phyloP scores from a whole-genome alignment of 2,888 invertebrate species.

The Amitus sp. region DNA sequence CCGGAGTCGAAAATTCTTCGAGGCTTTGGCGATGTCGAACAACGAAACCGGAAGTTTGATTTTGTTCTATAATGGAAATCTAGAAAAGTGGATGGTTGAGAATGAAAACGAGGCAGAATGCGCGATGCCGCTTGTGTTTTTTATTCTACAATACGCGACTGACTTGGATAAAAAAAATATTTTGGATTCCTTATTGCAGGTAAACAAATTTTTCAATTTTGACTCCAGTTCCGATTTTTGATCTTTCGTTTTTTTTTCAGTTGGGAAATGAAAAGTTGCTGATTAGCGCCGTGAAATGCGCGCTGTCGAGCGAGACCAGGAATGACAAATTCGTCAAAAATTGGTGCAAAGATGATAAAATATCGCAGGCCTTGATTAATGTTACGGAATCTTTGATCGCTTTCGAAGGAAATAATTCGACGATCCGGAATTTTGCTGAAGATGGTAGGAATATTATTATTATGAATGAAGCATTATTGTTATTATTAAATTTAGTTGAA shows the following conservation, averaged over 20 bases:
- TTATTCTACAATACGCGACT: slow-evolving; percentile 69
- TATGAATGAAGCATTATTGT: not conserved
- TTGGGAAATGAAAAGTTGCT: slow-evolving; percentile 45
- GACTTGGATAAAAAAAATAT: slow-evolving; percentile 68
- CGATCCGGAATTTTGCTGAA: slow-evolving; percentile 51
- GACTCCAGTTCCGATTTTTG: not conserved
- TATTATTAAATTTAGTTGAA: not conserved
- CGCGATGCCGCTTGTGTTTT: slow-evolving; percentile 73
- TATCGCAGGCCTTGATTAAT: slow-evolving; percentile 64
- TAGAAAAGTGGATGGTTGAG: slow-evolving; percentile 68
- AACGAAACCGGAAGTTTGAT: slow-evolving; percentile 52
- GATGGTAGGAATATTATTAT: slow-evolving; percentile 50
- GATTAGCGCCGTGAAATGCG: slow-evolving; percentile 48
- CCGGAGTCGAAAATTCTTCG: slow-evolving; percentile 68
- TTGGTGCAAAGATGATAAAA: slow-evolving; percentile 66
- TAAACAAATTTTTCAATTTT: slow-evolving; percentile 51
- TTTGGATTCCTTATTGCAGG: slow-evolving; percentile 70
- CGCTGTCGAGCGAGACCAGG: slow-evolving; percentile 66
- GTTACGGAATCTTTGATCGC: slow-evolving; percentile 53
- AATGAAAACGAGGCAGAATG: slow-evolving; percentile 68
- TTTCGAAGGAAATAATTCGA: not conserved
- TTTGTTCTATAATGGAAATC: slow-evolving; percentile 62
- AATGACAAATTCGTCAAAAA: slow-evolving; percentile 61
- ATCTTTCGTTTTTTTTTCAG: slow-evolving; percentile 37
- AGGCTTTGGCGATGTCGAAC: slow-evolving; percentile 60